Conservation (phyloP, 1,140 invertebrate genomes). For the Geopemphigus sp. region DNA sequence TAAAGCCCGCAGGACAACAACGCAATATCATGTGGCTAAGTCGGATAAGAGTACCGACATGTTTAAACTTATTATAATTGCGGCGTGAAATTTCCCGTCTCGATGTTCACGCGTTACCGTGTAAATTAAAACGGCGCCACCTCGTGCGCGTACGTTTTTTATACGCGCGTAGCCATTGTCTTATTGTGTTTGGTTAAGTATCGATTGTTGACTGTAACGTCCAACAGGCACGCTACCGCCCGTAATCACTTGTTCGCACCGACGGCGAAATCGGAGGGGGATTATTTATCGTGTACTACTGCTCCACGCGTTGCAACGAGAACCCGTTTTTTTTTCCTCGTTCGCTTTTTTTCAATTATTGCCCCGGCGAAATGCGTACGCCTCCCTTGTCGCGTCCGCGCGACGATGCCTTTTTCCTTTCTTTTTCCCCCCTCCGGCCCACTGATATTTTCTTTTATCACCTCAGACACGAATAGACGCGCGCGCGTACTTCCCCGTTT, state of each 20-base stretch:
- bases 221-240: constrained; percentile 44
- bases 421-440: neutral
- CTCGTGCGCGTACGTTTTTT: too few relatives aligned
- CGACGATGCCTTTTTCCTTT: constrained; percentile 5
- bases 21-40: too few relatives aligned
- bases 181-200: constrained; percentile 34
- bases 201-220: constrained; percentile 47
- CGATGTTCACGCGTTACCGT: too few relatives aligned
- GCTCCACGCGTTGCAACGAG: neutral
- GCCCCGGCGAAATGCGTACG: constrained; percentile 21
- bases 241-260: constrained; percentile 44
- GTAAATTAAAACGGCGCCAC: too few relatives aligned
- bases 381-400: constrained; percentile 12
- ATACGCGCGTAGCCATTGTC: neutral
- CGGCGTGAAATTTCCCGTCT: too few relatives aligned
- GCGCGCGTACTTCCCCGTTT: neutral
- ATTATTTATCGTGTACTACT: constrained; percentile 31
- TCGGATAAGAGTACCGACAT: too few relatives aligned
- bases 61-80: too few relatives aligned
- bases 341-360: constrained; percentile 48
- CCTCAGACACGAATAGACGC: constrained; percentile 40
- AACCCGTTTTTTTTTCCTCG: constrained; percentile 25
- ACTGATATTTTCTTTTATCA: constrained; percentile 37
- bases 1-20: too few relatives aligned
- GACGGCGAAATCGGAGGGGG: neutral